Conservation (phyloP, 2,113 vertebrate genomes). For the Ophthalmolycus amberensis region DNA sequence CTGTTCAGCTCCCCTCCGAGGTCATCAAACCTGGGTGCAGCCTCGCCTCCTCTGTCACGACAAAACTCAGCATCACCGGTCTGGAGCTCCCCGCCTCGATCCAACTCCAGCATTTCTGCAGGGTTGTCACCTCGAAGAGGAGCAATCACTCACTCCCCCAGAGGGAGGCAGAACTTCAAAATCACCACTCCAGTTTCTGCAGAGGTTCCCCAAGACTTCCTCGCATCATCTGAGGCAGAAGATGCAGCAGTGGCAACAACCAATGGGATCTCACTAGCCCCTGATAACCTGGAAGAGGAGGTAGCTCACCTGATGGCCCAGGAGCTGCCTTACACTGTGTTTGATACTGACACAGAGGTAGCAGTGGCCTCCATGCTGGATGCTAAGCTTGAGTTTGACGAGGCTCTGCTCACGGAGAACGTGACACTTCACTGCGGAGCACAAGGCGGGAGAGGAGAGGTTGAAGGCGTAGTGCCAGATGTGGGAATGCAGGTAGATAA, state of each 20-base stretch:
- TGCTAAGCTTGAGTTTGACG: slow-evolving; percentile 88
- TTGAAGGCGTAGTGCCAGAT: slow-evolving; percentile 24
- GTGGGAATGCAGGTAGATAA: slow-evolving; percentile 41
- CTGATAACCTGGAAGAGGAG: slow-evolving; percentile 75
- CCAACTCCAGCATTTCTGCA: slow-evolving; percentile 78
- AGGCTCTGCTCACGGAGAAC: slow-evolving; percentile 84
- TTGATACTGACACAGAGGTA: slow-evolving; percentile 82
- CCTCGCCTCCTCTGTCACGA: slow-evolving; percentile 74
- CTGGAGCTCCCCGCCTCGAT: slow-evolving; percentile 79
- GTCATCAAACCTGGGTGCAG: slow-evolving; percentile 53
- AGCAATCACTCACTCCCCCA: slow-evolving; percentile 65
- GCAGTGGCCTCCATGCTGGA: slow-evolving; percentile 87
- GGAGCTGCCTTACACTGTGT: slow-evolving; percentile 77
- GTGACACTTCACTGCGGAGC: slow-evolving; percentile 77
- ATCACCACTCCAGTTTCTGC: slow-evolving; percentile 75
- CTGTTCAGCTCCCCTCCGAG: slow-evolving; percentile 76
- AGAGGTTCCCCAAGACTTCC: slow-evolving; percentile 81
- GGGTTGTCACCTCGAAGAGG: slow-evolving; percentile 78
- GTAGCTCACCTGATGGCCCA: slow-evolving; percentile 75
- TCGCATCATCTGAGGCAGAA: slow-evolving; percentile 79
- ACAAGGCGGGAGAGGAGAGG: slow-evolving; percentile 52
- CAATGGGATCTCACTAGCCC: slow-evolving; percentile 72
- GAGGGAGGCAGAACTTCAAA: slow-evolving; percentile 71
- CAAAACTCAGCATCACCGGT: slow-evolving; percentile 70
- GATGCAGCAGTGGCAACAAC: slow-evolving; percentile 75